phyloP scores from a whole-genome alignment of 2,888 invertebrate genomes.

The Drosophila subquinaria region DNA sequence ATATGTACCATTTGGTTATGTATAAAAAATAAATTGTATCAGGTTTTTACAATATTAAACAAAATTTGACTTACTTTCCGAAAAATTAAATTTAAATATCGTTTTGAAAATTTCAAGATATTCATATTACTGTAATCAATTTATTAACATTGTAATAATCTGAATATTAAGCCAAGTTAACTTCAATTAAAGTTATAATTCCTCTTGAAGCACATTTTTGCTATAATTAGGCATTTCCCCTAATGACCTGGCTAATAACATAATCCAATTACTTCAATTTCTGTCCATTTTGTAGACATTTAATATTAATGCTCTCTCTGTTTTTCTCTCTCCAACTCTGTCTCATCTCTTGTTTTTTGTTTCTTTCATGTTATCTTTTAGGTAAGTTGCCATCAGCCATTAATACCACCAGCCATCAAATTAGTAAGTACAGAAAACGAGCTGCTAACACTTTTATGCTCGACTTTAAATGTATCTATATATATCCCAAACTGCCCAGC shows the following conservation, averaged over 20 bases:
- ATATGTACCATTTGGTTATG: background rate
- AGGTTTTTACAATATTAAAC: background rate
- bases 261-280: conserved; percentile 56
- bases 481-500: conserved; percentile 19
- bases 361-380: conserved; percentile 59
- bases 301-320: conserved; percentile 51
- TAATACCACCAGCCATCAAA: conserved; percentile 77
- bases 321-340: conserved; percentile 18
- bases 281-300: conserved; percentile 41
- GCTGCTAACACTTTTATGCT: conserved; percentile 78
- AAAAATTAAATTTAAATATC: background rate
- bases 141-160: background rate
- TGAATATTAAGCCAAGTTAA: conserved; percentile 3
- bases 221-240: conserved; percentile 27
- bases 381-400: conserved; percentile 78
- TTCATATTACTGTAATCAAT: background rate
- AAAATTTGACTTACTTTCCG: background rate
- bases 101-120: background rate
- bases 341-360: conserved; percentile 43
- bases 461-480: conserved; percentile 69
- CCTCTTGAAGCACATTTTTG: conserved; percentile 18
- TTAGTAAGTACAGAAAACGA: conserved; percentile 81
- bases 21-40: background rate
- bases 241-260: conserved; percentile 48
- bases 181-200: conserved; percentile 37